Percentiles rank a stretch among this genome's conserved stretches.
These are phyloP conservation scores for Serranus cabrilla DNA, from an alignment of 2,797 vertebrate species.

Conservation along the genomic window DNA sequence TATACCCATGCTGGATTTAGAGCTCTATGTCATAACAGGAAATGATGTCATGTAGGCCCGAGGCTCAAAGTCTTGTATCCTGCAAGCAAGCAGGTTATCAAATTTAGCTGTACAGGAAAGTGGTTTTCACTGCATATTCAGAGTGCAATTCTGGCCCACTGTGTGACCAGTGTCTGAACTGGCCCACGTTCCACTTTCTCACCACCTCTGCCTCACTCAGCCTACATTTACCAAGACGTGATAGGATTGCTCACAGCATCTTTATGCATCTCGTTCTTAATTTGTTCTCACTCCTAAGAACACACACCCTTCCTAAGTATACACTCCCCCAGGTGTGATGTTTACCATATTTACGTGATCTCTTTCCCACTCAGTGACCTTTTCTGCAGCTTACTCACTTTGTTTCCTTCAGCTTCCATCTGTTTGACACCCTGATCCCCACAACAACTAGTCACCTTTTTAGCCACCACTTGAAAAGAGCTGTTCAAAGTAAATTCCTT, in stretches of 20 bases:
- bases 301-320: background rate
- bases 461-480: constrained; percentile 32
- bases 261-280: background rate
- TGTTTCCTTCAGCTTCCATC: constrained; percentile 25
- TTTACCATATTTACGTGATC: constrained; percentile 4
- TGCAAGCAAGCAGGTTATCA: constrained; percentile 48
- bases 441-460: constrained; percentile 19
- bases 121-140: background rate
- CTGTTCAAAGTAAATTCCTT: constrained; percentile 19
- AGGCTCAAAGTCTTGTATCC: constrained; percentile 26
- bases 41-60: constrained; percentile 64
- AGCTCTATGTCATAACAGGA: constrained; percentile 78
- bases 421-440: constrained; percentile 27
- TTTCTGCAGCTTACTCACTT: constrained; percentile 46
- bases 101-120: constrained; percentile 13
- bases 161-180: background rate
- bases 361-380: constrained; percentile 28
- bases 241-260: background rate
- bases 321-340: constrained; percentile 12
- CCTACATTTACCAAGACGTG: background rate
- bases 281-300: background rate
- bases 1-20: constrained; percentile 63
- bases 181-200: constrained; percentile 1
- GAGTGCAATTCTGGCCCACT: background rate
- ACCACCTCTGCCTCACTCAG: background rate